Evolutionary conservation across 2,797 vertebrate genomes (phyloP).

Genomic region (Cynopterus sphinx): DNA sequence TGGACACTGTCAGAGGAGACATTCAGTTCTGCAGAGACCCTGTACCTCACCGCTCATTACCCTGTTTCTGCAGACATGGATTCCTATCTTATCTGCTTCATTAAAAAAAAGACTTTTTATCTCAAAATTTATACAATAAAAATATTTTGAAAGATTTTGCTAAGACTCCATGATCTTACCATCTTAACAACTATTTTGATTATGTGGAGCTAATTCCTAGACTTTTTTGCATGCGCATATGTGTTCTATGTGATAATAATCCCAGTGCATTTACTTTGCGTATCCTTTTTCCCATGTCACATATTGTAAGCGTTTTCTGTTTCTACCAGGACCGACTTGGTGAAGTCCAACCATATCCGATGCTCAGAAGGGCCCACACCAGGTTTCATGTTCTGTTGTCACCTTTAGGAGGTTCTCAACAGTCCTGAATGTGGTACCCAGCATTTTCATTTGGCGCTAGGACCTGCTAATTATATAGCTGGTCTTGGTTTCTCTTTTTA

Average conservation of each 20-base stretch:
- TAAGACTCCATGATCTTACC: not conserved
- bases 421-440: not conserved
- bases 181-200: not conserved
- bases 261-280: not conserved
- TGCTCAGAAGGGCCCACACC: not conserved
- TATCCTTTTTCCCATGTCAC: not conserved
- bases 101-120: not conserved
- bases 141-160: not conserved
- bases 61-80: not conserved
- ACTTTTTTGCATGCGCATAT: not conserved
- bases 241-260: not conserved
- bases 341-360: not conserved
- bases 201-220: not conserved
- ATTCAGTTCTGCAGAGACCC: not conserved
- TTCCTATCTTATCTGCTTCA: not conserved
- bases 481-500: not conserved
- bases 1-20: not conserved
- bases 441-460: not conserved
- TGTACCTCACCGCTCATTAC: not conserved
- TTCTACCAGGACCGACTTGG: not conserved
- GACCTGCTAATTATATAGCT: not conserved
- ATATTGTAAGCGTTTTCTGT: not conserved
- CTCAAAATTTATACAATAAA: not conserved
- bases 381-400: not conserved
- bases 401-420: not conserved